phyloP scores from a whole-genome alignment of 2,113 vertebrate species.

The Corythoichthys intestinalis region DNA sequence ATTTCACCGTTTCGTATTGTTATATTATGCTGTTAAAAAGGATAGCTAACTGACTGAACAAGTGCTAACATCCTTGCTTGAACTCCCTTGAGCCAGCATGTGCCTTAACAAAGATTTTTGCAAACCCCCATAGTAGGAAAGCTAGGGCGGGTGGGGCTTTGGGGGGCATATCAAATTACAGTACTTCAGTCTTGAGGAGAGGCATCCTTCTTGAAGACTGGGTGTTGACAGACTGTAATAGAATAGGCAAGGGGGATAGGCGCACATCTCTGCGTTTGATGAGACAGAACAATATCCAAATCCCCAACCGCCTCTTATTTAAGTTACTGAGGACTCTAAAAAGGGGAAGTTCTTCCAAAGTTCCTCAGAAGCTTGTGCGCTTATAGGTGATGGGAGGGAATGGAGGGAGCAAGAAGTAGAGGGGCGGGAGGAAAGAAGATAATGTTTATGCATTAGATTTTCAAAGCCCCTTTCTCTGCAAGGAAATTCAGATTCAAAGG shows the following conservation, averaged over 20 bases:
- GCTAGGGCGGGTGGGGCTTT: slow-evolving; percentile 14
- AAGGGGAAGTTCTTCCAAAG: slow-evolving; percentile 77
- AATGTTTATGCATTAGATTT: slow-evolving; percentile 83
- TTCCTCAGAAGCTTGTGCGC: slow-evolving; percentile 72
- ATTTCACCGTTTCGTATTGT: slow-evolving; percentile 21
- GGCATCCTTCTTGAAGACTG: slow-evolving; percentile 65
- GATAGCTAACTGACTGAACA: slow-evolving; percentile 27
- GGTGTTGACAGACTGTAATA: slow-evolving; percentile 72
- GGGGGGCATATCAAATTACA: slow-evolving; percentile 65
- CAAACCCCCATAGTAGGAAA: slow-evolving; percentile 33
- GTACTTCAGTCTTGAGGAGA: slow-evolving; percentile 67
- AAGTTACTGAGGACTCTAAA: slow-evolving; percentile 76
- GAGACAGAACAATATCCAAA: slow-evolving; percentile 79
- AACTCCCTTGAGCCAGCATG: slow-evolving; percentile 41
- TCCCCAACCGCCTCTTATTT: slow-evolving; percentile 76
- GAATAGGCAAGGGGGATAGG: slow-evolving; percentile 62
- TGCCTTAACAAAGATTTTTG: slow-evolving; percentile 46
- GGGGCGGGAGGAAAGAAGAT: slow-evolving; percentile 55
- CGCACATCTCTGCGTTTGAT: slow-evolving; percentile 74
- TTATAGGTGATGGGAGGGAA: slow-evolving; percentile 73
- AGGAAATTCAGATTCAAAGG: slow-evolving; percentile 81
- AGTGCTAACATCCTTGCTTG: slow-evolving; percentile 30
- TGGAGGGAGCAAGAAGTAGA: slow-evolving; percentile 53
- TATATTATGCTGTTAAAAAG: slow-evolving; percentile 25
- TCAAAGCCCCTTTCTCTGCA: slow-evolving; percentile 77